phyloP scores from a whole-genome alignment of 2,113 vertebrate genomes.

The Ammodramus savannarum region DNA sequence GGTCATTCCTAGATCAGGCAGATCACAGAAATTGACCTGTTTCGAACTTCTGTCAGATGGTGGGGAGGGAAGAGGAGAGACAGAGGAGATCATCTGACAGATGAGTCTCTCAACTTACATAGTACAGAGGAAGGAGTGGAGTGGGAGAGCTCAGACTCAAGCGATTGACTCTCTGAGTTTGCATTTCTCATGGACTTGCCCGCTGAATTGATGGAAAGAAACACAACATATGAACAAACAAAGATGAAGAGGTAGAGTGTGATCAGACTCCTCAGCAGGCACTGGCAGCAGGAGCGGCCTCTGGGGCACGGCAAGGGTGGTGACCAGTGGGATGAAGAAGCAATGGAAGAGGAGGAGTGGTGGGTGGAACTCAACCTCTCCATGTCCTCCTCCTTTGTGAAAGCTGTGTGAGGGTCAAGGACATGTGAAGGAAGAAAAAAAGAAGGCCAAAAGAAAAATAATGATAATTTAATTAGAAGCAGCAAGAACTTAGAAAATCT shows the following conservation, averaged over 20 bases:
- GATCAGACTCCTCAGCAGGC: constrained; percentile 71
- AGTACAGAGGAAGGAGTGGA: constrained; percentile 70
- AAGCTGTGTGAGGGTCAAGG: constrained; percentile 52
- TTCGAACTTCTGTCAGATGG: neutral
- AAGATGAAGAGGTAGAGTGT: constrained; percentile 74
- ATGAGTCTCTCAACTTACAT: constrained; percentile 76
- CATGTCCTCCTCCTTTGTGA: constrained; percentile 58
- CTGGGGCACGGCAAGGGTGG: constrained; percentile 71
- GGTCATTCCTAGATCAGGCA: neutral
- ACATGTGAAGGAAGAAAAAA: constrained; percentile 13
- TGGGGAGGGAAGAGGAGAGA: neutral
- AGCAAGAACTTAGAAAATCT: constrained; percentile 15
- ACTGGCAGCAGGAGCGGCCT: constrained; percentile 72
- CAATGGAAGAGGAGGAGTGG: constrained; percentile 57
- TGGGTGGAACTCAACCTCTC: constrained; percentile 54
- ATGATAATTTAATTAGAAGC: constrained; percentile 30
- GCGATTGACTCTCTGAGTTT: constrained; percentile 51
- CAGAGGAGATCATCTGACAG: neutral
- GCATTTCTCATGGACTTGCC: constrained; percentile 66
- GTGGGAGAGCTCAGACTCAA: constrained; percentile 67
- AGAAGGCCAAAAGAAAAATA: constrained; percentile 48
- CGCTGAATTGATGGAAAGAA: constrained; percentile 74
- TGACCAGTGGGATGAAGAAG: constrained; percentile 67
- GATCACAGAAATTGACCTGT: neutral
- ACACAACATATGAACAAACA: constrained; percentile 75